These are phyloP conservation scores for Merodon equestris DNA, from an alignment of 2,888 invertebrate species.

Conservation along the genomic window DNA sequence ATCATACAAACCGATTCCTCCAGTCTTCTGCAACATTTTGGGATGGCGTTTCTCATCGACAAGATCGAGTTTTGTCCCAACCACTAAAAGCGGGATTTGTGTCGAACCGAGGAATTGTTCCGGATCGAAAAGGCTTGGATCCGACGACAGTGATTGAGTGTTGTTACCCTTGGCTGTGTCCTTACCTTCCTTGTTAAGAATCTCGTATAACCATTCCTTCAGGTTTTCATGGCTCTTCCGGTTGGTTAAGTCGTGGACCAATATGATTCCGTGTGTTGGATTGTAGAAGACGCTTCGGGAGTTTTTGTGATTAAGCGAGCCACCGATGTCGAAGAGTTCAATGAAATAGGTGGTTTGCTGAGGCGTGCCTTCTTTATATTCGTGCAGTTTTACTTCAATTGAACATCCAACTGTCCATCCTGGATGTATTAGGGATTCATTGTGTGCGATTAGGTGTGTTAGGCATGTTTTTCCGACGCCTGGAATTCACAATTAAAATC, in stretches of 20 bases:
- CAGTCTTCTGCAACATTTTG: constrained; percentile 75
- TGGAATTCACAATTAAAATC: constrained; percentile 71
- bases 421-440: constrained; percentile 90
- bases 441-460: constrained; percentile 93
- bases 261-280: constrained; percentile 95
- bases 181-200: constrained; percentile 86
- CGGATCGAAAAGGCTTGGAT: constrained; percentile 82
- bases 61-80: constrained; percentile 95
- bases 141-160: constrained; percentile 37
- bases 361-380: constrained; percentile 95
- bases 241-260: constrained; percentile 98
- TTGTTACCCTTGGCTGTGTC: constrained; percentile 73
- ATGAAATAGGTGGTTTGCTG: constrained; percentile 94
- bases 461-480: constrained; percentile 98
- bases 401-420: constrained; percentile 98
- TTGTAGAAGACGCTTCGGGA: constrained; percentile 96
- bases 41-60: constrained; percentile 86
- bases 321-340: constrained; percentile 98
- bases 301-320: constrained; percentile 94
- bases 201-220: constrained; percentile 95
- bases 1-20: constrained; percentile 74
- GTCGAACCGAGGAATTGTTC: constrained; percentile 92
- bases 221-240: constrained; percentile 96
- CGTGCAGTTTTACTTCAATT: constrained; percentile 96
- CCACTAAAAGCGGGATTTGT: constrained; percentile 95